Evolutionary conservation across 2,797 vertebrate species (phyloP).

Genomic region (Decapterus maruadsi): DNA sequence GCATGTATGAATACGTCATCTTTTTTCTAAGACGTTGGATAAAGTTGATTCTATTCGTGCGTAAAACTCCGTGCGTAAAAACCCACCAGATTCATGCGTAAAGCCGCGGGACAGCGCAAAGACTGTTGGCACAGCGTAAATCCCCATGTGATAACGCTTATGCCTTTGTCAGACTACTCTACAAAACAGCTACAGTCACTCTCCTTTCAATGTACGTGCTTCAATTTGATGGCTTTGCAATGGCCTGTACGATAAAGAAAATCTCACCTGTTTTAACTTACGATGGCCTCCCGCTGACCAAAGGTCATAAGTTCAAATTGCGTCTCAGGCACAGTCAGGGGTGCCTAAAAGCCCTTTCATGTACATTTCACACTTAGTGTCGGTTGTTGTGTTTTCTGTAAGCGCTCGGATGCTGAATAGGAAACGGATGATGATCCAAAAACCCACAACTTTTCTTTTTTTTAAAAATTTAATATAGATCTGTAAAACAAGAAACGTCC

Average conservation of each 20-base stretch:
- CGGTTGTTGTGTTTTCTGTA: conserved; percentile 34
- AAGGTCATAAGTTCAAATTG: conserved; percentile 91
- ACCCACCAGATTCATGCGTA: conserved; percentile 52
- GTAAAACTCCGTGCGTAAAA: conserved; percentile 76
- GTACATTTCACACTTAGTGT: conserved; percentile 49
- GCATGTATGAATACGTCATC: conserved; percentile 32
- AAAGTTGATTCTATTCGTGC: conserved; percentile 32
- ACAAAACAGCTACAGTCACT: conserved; percentile 7
- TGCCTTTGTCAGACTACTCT: conserved; percentile 22
- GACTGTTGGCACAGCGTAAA: conserved; percentile 49
- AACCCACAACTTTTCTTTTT: conserved; percentile 10
- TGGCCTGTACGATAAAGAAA: conserved; percentile 12
- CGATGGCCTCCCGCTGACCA: conserved; percentile 83
- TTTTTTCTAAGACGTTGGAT: conserved; percentile 21
- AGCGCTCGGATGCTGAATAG: conserved; percentile 21
- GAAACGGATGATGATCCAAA: conserved; percentile 25
- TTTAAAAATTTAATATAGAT: background rate
- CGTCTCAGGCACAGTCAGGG: conserved; percentile 43
- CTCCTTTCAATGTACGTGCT: conserved; percentile 7
- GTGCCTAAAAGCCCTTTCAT: conserved; percentile 50
- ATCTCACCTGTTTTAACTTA: conserved; percentile 71
- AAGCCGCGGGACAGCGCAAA: conserved; percentile 50
- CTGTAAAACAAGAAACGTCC: conserved; percentile 2
- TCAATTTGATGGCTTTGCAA: conserved; percentile 30
- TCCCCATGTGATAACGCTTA: conserved; percentile 65